phyloP scores from a whole-genome alignment of 1,140 invertebrate species.

The Subanguina moxae region DNA sequence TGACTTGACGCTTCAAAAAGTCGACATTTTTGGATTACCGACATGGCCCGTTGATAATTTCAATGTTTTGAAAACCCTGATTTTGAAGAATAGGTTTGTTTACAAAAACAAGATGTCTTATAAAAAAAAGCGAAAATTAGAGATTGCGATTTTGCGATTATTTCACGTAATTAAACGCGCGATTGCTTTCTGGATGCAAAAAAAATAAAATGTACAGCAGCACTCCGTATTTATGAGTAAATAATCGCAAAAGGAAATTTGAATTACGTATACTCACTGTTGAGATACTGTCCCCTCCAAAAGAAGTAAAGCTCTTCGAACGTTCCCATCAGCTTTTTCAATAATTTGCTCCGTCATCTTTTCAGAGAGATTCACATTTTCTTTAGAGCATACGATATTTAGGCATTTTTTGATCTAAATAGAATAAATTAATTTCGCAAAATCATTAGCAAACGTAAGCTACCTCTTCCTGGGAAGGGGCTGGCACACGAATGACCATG shows the following conservation, averaged over 20 bases:
- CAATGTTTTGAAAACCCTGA: no score
- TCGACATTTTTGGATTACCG: no score
- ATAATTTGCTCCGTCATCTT: slow-evolving; percentile 77
- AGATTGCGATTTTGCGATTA: no score
- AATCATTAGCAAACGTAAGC: slow-evolving; percentile 15
- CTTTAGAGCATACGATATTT: slow-evolving; percentile 76
- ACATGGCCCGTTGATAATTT: no score
- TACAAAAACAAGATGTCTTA: no score
- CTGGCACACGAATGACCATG: slow-evolving; percentile 80
- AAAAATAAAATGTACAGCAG: not conserved
- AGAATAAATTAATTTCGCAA: not conserved
- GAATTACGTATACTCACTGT: slow-evolving; percentile 65
- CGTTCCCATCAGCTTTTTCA: slow-evolving; percentile 77
- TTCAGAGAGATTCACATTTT: slow-evolving; percentile 73
- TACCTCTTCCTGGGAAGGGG: slow-evolving; percentile 77
- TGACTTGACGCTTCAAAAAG: no score
- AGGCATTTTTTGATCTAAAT: slow-evolving; percentile 59
- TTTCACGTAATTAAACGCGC: no score
- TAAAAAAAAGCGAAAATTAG: no score
- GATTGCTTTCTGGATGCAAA: not conserved
- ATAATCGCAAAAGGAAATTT: slow-evolving; percentile 34
- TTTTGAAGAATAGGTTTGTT: no score
- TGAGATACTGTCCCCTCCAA: slow-evolving; percentile 88
- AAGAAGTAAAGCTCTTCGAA: slow-evolving; percentile 87
- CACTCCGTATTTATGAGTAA: not conserved